phyloP scores from a whole-genome alignment of 2,888 invertebrate species.

The Abscondita cerata region DNA sequence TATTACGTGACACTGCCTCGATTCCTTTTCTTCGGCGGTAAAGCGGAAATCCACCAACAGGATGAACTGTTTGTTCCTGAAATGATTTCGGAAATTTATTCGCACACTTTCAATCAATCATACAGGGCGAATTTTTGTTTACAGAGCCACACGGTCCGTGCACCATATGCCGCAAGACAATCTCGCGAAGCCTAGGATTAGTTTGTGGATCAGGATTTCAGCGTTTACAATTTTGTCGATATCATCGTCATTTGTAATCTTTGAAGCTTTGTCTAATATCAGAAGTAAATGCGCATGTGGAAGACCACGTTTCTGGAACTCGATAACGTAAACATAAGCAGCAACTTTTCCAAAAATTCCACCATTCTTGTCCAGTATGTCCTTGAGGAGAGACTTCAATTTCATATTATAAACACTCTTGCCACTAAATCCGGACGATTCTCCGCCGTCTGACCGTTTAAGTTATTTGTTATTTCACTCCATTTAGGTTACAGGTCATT shows the following conservation, averaged over 20 bases:
- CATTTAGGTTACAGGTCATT: background rate
- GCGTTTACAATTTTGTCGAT: background rate
- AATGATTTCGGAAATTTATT: background rate
- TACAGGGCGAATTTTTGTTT: background rate
- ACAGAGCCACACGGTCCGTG: background rate
- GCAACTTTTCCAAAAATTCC: background rate
- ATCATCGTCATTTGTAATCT: background rate
- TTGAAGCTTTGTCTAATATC: background rate
- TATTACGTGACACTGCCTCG: too few species aligned
- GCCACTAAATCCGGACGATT: background rate
- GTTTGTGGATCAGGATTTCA: background rate
- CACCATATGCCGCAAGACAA: background rate
- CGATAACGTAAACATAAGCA: background rate
- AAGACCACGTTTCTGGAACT: background rate
- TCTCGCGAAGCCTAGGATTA: background rate
- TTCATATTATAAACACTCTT: background rate
- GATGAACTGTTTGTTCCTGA: background rate
- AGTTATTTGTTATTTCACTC: background rate
- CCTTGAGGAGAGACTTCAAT: background rate
- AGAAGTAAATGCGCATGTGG: background rate
- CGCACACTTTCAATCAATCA: background rate
- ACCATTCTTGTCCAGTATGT: background rate
- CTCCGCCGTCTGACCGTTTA: background rate
- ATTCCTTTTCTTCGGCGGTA: background rate
- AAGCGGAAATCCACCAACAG: background rate